Base-by-base conservation (phyloP, 2,888 invertebrate species). In the Globia sparganii region DNA sequence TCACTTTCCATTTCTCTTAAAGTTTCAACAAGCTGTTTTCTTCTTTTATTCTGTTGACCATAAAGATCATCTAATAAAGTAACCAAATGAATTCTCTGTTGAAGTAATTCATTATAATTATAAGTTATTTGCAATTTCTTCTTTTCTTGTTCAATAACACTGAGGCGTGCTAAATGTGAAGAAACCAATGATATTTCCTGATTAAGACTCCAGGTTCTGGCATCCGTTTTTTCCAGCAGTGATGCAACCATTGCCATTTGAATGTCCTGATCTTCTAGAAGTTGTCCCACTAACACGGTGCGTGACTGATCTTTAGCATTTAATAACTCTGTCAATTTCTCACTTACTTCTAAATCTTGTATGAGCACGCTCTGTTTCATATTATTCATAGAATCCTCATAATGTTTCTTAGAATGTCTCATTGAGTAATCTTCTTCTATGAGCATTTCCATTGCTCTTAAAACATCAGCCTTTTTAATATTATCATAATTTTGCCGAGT, bases 181-280 rank as follows among this genome's bases (percentile, higher is more conserved):
- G 98, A 98, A 64, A 98, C 98, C 77, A 98, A 94, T 87, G 97
- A 97, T 83, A 98, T 97, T 96, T 98, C 98, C 91, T 98, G 98
- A 86, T 98, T 97, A 43, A 98, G 95, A 88, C 98, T 98, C 98
- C 98, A 98, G 83, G 97, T 97, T 88, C 97, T 97, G 13, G 98
- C 97, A 94, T 98, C 98, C 82, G 98, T 97, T 90, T 97, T 97
- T 93, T 98, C 98, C 80, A 98, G 94, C 66, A 98, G 94, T 25
- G 98, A 97, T 43, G 97, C 97, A 5, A 98, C 98, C 15, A 98
- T 97, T 9, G 97, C 97, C 92, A 97, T 98, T 91, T 98, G 98
- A 73, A 98, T 91, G 86, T 97, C 97, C 90, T 97, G 97, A 90
- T 98, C 98, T 90, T 97, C 97, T 86, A 97, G 95, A 74, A 98